Evolutionary conservation across 2,888 invertebrate genomes (phyloP).

Genomic region (Cerastis leucographa): DNA sequence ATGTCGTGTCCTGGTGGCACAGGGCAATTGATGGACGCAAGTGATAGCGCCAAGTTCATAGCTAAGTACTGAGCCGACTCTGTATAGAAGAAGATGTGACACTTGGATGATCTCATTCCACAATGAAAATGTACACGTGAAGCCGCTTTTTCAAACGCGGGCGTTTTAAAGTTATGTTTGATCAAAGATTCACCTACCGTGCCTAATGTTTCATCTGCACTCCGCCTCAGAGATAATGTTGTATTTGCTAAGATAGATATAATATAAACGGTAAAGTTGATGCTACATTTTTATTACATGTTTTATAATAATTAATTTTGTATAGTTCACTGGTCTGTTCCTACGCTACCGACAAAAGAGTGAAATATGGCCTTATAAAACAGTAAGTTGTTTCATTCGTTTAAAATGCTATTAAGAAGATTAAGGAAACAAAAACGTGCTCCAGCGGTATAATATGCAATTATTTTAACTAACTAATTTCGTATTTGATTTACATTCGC

Average conservation of each 20-base stretch:
- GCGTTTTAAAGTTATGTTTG: slow-evolving; percentile 17
- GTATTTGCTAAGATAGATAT: slow-evolving; percentile 32
- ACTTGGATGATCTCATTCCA: slow-evolving; percentile 10
- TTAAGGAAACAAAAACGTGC: background rate
- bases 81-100: background rate
- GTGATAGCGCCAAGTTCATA: background rate
- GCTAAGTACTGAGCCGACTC: background rate
- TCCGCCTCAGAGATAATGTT: slow-evolving; percentile 35
- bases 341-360: background rate
- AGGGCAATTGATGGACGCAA: background rate
- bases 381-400: background rate
- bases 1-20: background rate
- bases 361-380: slow-evolving; percentile 6
- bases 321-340: background rate
- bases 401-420: background rate
- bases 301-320: slow-evolving; percentile 14
- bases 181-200: slow-evolving; percentile 33
- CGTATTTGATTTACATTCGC: background rate
- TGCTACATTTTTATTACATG: slow-evolving; percentile 14
- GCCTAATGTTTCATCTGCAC: slow-evolving; percentile 22
- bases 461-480: background rate
- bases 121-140: background rate
- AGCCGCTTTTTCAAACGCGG: background rate
- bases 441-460: background rate
- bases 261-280: slow-evolving; percentile 4